Evolutionary conservation across 2,797 vertebrate species (phyloP).

Genomic region (Glyptemys insculpta): DNA sequence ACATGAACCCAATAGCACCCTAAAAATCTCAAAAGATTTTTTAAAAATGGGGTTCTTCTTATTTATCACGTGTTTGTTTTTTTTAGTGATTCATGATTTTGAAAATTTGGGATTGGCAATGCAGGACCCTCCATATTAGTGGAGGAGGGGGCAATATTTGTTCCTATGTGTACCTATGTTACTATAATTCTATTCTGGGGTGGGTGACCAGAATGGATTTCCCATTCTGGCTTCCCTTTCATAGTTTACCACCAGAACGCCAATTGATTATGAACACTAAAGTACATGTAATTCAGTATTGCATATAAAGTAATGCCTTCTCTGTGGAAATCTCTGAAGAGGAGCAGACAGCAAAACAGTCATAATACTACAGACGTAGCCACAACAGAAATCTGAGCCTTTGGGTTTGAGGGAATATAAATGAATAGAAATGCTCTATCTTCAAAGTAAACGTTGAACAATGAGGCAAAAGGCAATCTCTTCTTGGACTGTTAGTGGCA

Average conservation of each 20-base stretch:
- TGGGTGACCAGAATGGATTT: not conserved
- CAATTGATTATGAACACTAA: not conserved
- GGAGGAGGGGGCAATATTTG: not conserved
- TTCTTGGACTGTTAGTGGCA: not conserved
- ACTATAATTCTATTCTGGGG: not conserved
- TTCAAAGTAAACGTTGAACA: not conserved
- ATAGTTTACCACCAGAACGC: not conserved
- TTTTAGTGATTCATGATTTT: not conserved
- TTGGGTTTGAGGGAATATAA: not conserved
- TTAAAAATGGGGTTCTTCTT: not conserved
- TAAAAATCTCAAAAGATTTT: not conserved
- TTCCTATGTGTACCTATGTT: not conserved
- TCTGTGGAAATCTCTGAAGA: not conserved
- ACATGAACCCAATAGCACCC: not conserved
- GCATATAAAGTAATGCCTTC: not conserved
- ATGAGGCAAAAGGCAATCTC: not conserved
- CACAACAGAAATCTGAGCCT: not conserved
- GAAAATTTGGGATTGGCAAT: not conserved
- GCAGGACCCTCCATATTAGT: not conserved
- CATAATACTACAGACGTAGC: rapidly evolving
- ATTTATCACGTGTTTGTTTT: not conserved
- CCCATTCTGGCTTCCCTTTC: not conserved
- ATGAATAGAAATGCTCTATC: not conserved
- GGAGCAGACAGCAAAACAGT: not conserved
- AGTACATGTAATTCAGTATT: not conserved